phyloP scores from a whole-genome alignment of 35 echinoderm and acorn worm genomes.

The Lytechinus variegatus region DNA sequence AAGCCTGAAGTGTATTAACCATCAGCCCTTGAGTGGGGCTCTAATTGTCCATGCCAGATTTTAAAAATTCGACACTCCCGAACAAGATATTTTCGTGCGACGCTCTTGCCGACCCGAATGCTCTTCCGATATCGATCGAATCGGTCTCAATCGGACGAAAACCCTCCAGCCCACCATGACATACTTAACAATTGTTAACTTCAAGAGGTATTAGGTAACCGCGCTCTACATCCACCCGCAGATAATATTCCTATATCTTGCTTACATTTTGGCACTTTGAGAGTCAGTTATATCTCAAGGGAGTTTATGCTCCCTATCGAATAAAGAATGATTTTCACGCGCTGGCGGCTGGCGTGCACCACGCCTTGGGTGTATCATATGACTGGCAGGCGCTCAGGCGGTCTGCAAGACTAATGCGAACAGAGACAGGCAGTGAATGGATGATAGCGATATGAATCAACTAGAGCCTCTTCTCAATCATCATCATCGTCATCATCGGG shows the following conservation, averaged over 20 bases:
- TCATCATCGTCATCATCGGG: neutral
- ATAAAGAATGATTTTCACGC: conserved; percentile 39
- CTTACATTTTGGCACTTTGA: conserved; percentile 37
- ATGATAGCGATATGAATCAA: neutral
- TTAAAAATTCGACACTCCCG: neutral
- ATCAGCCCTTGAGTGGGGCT: conserved; percentile 32
- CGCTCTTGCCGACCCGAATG: neutral
- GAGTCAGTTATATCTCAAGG: conserved; percentile 53
- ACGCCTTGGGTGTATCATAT: conserved; percentile 41
- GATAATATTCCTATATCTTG: conserved; percentile 31
- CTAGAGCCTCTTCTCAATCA: neutral
- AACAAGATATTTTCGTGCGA: neutral
- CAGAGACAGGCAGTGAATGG: neutral
- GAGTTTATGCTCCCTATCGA: conserved; percentile 54
- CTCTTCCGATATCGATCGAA: conserved; percentile 41
- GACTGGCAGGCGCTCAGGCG: conserved; percentile 29
- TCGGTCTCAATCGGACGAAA: neutral
- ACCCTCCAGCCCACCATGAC: conserved; percentile 9
- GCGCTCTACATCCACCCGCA: neutral
- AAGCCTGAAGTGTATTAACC: conserved; percentile 34
- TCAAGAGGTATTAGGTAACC: conserved; percentile 42
- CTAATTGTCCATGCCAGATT: conserved; percentile 23
- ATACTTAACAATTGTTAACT: conserved; percentile 30
- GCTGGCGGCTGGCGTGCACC: conserved; percentile 30
- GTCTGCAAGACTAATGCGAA: neutral